Evolutionary conservation across 2,113 vertebrate species (phyloP).

Genomic region (Notothenia rossii): DNA sequence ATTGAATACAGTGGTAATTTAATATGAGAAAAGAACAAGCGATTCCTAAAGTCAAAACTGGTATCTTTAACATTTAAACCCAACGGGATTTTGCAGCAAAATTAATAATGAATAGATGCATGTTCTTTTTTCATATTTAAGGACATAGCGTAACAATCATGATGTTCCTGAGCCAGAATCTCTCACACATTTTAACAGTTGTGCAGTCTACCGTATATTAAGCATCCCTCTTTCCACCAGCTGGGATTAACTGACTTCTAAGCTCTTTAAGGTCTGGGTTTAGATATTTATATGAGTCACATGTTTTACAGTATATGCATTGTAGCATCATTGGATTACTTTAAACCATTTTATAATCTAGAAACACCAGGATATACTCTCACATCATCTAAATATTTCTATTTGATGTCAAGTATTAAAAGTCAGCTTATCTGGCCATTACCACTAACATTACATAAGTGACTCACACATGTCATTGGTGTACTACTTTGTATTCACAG

Average conservation of each 20-base stretch:
- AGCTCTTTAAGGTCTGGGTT: conserved; percentile 56
- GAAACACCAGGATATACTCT: conserved; percentile 50
- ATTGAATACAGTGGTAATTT: background rate
- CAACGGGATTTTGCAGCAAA: background rate
- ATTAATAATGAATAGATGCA: background rate
- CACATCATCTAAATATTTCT: conserved; percentile 47
- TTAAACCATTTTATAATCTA: conserved; percentile 41
- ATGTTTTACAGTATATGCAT: conserved; percentile 35
- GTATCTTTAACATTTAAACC: background rate
- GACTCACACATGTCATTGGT: background rate
- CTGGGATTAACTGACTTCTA: conserved; percentile 50
- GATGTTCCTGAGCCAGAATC: conserved; percentile 17
- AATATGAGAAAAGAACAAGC: background rate
- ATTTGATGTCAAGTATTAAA: conserved; percentile 50
- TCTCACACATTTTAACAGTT: conserved; percentile 11
- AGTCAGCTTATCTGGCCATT: conserved; percentile 39
- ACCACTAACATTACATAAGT: conserved; percentile 29
- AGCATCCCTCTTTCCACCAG: conserved; percentile 28
- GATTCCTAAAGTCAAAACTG: background rate
- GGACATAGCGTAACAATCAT: conserved; percentile 38
- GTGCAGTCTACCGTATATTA: conserved; percentile 27
- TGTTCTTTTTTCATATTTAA: background rate
- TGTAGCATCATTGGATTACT: conserved; percentile 60
- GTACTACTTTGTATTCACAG: background rate
- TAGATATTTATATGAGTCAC: conserved; percentile 52